These are phyloP conservation scores for Psylliodes chrysocephalus DNA, from an alignment of 2,888 invertebrate species.

Conservation along the genomic window DNA sequence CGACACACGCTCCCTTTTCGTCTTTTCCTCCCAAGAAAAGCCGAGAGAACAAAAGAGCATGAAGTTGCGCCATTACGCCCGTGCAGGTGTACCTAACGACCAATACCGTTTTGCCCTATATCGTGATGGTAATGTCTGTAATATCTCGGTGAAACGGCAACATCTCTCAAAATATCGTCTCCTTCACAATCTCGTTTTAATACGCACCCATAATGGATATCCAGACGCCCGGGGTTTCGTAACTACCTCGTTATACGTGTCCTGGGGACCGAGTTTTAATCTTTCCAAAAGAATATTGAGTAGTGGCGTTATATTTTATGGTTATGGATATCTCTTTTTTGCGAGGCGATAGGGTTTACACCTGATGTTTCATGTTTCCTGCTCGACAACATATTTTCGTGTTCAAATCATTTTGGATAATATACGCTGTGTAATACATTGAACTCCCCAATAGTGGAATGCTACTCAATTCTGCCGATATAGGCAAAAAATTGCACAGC, in stretches of 20 bases:
- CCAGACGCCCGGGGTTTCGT: constrained; percentile 6
- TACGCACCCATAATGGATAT: constrained; percentile 19
- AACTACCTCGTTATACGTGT: constrained; percentile 5
- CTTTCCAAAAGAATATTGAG: not conserved
- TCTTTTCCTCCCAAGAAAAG: constrained; percentile 14
- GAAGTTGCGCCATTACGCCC: constrained; percentile 29
- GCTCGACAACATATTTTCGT: too few relatives aligned
- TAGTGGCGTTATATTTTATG: not conserved
- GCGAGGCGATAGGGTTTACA: too few relatives aligned
- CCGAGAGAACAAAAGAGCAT: constrained; percentile 27
- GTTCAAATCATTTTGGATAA: too few relatives aligned
- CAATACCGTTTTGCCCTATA: constrained; percentile 33
- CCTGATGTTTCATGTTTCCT: too few relatives aligned
- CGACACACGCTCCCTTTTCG: not conserved
- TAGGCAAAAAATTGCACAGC: too few relatives aligned
- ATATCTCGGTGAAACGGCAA: constrained; percentile 31
- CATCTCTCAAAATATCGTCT: constrained; percentile 32
- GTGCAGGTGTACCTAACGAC: constrained; percentile 40
- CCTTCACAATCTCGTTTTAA: constrained; percentile 28
- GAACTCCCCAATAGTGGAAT: too few relatives aligned
- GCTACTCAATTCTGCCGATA: too few relatives aligned
- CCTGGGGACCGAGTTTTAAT: constrained; percentile 7
- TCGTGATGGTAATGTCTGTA: constrained; percentile 30
- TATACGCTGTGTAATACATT: too few relatives aligned
- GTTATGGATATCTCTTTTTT: not conserved